phyloP scores from a whole-genome alignment of 2,888 invertebrate genomes.

The Tiliacea aurago region DNA sequence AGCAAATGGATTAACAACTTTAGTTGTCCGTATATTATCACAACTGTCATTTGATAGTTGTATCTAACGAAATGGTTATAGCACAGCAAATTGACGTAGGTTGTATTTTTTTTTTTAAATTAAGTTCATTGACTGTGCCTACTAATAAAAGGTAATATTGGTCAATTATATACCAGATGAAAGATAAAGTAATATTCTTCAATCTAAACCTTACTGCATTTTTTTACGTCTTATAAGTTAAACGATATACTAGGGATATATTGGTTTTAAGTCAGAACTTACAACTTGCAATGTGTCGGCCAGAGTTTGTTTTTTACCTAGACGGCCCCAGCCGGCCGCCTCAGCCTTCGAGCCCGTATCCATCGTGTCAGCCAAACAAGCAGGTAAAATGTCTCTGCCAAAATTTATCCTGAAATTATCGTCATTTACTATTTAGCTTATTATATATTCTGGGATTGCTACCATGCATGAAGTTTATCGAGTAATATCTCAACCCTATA shows the following conservation, averaged over 20 bases:
- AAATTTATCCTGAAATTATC: conserved; percentile 51
- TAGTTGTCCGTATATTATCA: too few species aligned
- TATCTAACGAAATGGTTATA: too few species aligned
- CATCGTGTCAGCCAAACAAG: conserved; percentile 26
- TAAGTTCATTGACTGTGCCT: too few species aligned
- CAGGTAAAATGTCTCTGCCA: conserved; percentile 53
- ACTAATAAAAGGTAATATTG: too few species aligned
- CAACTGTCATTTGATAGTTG: too few species aligned
- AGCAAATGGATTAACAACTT: too few species aligned
- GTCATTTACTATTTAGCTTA: not conserved
- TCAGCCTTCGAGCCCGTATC: not conserved
- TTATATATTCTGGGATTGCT: not conserved
- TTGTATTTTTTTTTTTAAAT: too few species aligned
- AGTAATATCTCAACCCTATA: not conserved
- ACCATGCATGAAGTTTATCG: too few species aligned
- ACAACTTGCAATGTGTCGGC: conserved; percentile 59
- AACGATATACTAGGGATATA: not conserved
- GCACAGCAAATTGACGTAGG: not conserved
- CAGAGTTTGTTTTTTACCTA: conserved; percentile 33
- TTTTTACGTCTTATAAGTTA: not conserved
- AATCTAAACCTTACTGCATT: not conserved
- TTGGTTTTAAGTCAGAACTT: not conserved
- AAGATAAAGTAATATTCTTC: too few species aligned
- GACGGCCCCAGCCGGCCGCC: conserved; percentile 53
- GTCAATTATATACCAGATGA: too few species aligned